phyloP scores from a whole-genome alignment of 2,113 vertebrate species.

The Cyrtonyx montezumae region DNA sequence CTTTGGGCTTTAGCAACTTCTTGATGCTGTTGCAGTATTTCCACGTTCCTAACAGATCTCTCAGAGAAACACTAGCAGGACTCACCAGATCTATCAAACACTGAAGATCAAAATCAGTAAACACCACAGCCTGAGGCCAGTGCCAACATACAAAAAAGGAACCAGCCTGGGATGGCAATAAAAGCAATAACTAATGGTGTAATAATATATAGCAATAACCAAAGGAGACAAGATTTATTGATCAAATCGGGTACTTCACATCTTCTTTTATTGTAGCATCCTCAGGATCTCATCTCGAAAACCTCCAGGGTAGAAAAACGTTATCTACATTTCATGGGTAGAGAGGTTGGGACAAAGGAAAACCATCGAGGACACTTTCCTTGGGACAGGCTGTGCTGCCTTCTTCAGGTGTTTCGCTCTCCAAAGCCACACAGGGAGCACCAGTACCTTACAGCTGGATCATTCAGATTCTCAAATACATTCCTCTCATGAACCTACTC shows the following conservation, averaged over 20 bases:
- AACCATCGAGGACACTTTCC: not conserved
- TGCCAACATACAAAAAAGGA: not conserved
- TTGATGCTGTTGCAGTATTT: not conserved
- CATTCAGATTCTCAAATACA: not conserved
- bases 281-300: not conserved
- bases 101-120: not conserved
- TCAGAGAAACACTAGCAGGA: not conserved
- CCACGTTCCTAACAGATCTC: not conserved
- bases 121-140: not conserved
- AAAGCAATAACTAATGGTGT: not conserved
- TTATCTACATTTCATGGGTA: not conserved
- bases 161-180: not conserved
- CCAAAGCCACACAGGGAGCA: accelerated
- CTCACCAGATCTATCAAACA: not conserved
- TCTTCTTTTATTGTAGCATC: not conserved
- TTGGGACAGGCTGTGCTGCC: not conserved
- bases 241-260: not conserved
- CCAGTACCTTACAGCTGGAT: no score
- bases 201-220: not conserved
- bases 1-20: not conserved
- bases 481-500: not conserved
- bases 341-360: not conserved
- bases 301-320: not conserved
- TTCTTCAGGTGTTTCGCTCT: not conserved
- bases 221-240: not conserved